Base-by-base conservation (phyloP, 64 coral and sea anemone genomes). In the Montipora foliosa region DNA sequence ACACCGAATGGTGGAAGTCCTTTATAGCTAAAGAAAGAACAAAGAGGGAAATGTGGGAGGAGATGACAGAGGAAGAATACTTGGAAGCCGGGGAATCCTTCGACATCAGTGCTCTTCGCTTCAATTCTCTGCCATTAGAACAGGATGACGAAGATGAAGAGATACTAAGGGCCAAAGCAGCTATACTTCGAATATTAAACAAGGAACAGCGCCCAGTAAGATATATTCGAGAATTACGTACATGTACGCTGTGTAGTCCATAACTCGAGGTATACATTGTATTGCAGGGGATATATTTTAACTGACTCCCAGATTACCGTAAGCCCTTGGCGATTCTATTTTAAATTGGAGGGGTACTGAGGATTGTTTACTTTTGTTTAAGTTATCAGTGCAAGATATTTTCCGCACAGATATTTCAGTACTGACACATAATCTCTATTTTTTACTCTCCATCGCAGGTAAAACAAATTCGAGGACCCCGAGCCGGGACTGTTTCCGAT, bases 31-130 rank as follows among this genome's bases (percentile, higher is more conserved):
- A n/a, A 0, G 52, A 89, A 46, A 78, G 24, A 75, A 16, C 1
- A 49, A 78, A 89, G 55, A 61, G 53, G 5, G 75, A 14, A 75
- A 57, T 64, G 21, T 89, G 74, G 74, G 59, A 89, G 17, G 24
- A 55, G 0, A 75, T 89, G 45, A 78, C 47, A 3, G 55, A 78
- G 5, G 53, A 77, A 17, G 73, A 74, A 47, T 89, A 89, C 57
- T 0, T 45, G 24, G 47, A 76, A 45, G 87, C 75, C 22, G 75
- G 87, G 2, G 16, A 89, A 48, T 78, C 87, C 17, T 89, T 78
- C 45, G 87, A 89, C 44, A 66, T 79, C 9, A 45, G 29, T 3
- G 4, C 70, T 24, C 21, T 89, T 8, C 44, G 0, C 16, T 87
- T 50, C 47, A 67, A 87, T 44, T 12, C 47, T 49, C 49, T 66